Evolutionary conservation across 2,113 vertebrate genomes (phyloP), one percentile per base, ranked within the genome.

Genomic region (Sisor rabdophorus): DNA sequence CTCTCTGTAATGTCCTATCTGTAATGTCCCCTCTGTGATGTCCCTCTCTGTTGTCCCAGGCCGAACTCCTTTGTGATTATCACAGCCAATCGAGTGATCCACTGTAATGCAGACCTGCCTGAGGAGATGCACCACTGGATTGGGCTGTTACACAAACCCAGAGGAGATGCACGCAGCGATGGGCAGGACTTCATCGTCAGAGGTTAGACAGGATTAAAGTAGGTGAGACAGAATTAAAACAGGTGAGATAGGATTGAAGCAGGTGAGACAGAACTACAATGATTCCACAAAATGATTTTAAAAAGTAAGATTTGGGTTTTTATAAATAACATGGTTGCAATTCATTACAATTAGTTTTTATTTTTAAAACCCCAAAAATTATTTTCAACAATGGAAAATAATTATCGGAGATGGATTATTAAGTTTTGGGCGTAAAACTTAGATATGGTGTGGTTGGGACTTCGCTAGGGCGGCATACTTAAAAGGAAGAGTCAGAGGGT

Each of bases 91-190:
- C 91, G 95, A 0, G 94, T 96, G 85, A 94, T 97, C 85, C 95
- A 97, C 89, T 97, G 95, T 88, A 97, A 96, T 84, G 94, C 94
- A 0, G 94, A 95, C 87, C 94, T 92, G 0, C 93, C 95, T 0
- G 95, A 97, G 88, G 94, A 96, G 85, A 97, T 97, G 95, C 95
- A 97, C 68, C 95, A 97, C 88, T 97, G 95, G 95, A 97, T 97
- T 85, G 94, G 94, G 13, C 89, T 97, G 78, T 89, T 97, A 84
- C 95, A 97, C 89, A 96, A 95, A 77, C 94, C 94, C 1, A 95
- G 95, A 85, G 94, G 94, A 80, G 94, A 96, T 73, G 91, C 94
- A 54, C 92, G 92, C 87, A 90, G 94, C 0, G 94, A 95, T 30
- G 94, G 93, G 1, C 94, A 95, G 87, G 95, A 96, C 84, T 95